These are phyloP conservation scores for Agriopis leucophaearia DNA, from an alignment of 2,888 invertebrate species.

Conservation along the genomic window DNA sequence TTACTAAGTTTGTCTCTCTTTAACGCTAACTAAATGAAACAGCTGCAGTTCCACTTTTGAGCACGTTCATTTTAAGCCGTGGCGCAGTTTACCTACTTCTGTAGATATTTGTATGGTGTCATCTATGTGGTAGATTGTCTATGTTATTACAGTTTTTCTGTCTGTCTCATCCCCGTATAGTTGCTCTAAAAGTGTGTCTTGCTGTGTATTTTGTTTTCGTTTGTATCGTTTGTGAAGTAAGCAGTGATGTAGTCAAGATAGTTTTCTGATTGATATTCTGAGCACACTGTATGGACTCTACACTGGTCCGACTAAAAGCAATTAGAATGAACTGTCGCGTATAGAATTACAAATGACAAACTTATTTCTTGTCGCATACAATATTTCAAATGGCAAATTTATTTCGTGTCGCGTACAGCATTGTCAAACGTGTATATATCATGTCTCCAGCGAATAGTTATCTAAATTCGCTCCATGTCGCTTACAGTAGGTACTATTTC, in stretches of 20 bases:
- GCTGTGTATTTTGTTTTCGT: conserved; percentile 41
- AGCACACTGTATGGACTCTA: not conserved
- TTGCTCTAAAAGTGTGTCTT: conserved; percentile 24
- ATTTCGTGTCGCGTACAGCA: too few relatives aligned
- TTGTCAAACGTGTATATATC: too few relatives aligned
- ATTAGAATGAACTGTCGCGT: not conserved
- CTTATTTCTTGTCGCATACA: not conserved
- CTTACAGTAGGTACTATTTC: too few relatives aligned
- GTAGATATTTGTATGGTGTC: conserved; percentile 51
- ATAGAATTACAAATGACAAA: not conserved
- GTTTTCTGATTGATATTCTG: conserved; percentile 62
- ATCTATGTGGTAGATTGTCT: conserved; percentile 34
- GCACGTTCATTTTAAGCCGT: conserved; percentile 13
- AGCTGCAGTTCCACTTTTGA: conserved; percentile 10
- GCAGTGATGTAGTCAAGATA: conserved; percentile 75
- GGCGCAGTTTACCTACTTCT: conserved; percentile 39
- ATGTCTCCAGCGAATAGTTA: too few relatives aligned
- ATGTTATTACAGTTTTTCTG: conserved; percentile 61
- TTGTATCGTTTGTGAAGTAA: conserved; percentile 56
- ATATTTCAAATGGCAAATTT: not conserved
- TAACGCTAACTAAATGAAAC: not conserved
- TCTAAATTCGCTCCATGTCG: too few relatives aligned
- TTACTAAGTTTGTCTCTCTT: not conserved
- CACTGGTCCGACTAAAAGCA: not conserved
- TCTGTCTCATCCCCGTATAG: conserved; percentile 26